Conservation (phyloP, 2,888 invertebrate genomes). For the Stenolophus ochropezus region DNA sequence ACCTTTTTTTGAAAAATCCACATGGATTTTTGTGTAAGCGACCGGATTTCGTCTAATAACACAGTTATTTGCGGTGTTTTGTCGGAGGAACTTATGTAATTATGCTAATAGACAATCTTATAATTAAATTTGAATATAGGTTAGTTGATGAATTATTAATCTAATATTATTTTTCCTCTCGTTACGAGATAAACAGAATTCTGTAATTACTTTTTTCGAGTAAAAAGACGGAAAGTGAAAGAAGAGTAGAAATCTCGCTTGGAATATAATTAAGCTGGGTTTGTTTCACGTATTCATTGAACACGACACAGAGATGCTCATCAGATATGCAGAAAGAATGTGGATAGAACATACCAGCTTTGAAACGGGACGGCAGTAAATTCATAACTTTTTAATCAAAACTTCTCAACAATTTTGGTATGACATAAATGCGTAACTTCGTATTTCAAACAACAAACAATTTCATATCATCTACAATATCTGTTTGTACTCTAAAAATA, state of each 20-base stretch:
- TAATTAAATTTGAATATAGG: conserved; percentile 30
- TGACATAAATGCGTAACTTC: not conserved
- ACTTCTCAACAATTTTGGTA: not conserved
- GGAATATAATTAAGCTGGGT: conserved; percentile 7
- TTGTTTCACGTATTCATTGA: conserved; percentile 11
- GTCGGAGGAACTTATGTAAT: conserved; percentile 11
- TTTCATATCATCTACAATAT: too few species aligned
- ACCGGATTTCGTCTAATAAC: conserved; percentile 8
- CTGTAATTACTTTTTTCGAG: not conserved
- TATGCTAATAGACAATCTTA: conserved; percentile 30
- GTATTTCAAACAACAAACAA: not conserved
- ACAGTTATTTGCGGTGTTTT: conserved; percentile 18
- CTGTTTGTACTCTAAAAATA: too few species aligned
- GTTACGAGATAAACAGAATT: not conserved
- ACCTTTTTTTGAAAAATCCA: not conserved
- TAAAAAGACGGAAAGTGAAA: conserved; percentile 12
- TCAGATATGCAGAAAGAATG: conserved; percentile 20
- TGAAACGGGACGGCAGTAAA: conserved; percentile 3
- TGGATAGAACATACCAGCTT: not conserved
- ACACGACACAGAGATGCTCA: not conserved
- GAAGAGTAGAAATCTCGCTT: conserved; percentile 14
- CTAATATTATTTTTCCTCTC: conserved; percentile 17
- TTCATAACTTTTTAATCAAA: not conserved
- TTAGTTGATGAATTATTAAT: not conserved
- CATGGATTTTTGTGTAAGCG: not conserved